These are phyloP conservation scores for Thalassaphorura encarpata DNA, from an alignment of 1,140 invertebrate genomes.

Conservation along the genomic window DNA sequence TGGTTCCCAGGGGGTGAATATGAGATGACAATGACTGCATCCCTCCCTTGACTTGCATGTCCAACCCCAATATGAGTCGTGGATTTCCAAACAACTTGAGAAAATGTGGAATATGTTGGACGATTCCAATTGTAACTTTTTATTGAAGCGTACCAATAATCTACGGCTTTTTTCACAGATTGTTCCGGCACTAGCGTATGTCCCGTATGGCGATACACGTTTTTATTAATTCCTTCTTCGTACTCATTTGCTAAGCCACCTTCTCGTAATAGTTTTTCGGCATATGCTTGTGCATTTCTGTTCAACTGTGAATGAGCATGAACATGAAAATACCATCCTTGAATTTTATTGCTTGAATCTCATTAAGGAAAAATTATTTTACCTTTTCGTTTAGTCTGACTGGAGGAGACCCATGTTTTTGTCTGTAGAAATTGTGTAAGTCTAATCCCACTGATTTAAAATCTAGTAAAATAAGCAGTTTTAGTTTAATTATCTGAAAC, in stretches of 20 bases:
- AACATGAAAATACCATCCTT: no score
- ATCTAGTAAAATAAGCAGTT: no score
- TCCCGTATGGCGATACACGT: background rate
- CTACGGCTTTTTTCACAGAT: background rate
- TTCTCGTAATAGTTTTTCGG: background rate
- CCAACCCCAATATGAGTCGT: constrained; percentile 9
- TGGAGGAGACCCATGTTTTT: no score
- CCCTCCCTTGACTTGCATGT: constrained; percentile 1
- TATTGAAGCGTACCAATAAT: background rate
- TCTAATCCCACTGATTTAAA: no score
- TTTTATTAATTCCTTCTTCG: background rate
- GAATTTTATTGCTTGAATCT: no score
- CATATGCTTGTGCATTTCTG: background rate
- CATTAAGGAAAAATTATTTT: no score
- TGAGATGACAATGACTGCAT: background rate
- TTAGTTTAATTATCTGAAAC: no score
- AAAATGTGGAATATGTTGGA: background rate
- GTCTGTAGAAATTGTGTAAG: no score
- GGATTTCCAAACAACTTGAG: constrained; percentile 15
- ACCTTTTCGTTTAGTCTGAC: no score
- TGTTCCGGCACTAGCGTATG: background rate
- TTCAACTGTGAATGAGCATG: no score
- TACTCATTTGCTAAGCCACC: background rate
- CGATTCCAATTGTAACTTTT: background rate
- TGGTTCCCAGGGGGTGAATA: background rate